Base-by-base conservation (phyloP, 1,140 invertebrate genomes). In the Panagrolaimus sp. region DNA sequence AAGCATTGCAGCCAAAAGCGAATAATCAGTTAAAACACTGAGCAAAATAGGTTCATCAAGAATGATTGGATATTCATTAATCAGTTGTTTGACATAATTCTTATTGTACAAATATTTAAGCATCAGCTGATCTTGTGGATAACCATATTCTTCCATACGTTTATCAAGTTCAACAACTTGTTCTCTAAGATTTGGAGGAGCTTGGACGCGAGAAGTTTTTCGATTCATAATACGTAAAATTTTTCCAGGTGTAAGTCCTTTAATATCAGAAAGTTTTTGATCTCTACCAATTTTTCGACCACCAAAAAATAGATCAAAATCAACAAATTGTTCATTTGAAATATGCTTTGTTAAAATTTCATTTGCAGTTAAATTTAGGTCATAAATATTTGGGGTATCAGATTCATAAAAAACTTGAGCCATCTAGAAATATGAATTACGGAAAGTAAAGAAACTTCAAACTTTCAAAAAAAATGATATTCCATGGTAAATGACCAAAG, bases 61-160 rank as follows among this genome's bases (percentile, higher is more conserved):
- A 16, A 66, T 57, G 65, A 66, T 66, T n/a, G 27, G 65, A n/a
- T 65, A 38, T 27, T 20, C 51, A 11, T 57, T 57, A 16, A 57
- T 20, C 9, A 57, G 51, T 20, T 57, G 20, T 27, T 57, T 20
- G 51, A 57, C 20, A 27, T 57, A 57, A 57, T 57, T 27, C 51
- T 57, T 57, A 20, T 57, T 57, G 20, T 11, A 44, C 7, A 66
- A 5, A 42, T n/a, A 20, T 2, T 13, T 16, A 20, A 62, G 11
- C 1, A 31, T 20, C 7, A 65, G 9, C 14, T 11, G 23, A 9
- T 65, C 62, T 65, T 45, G n/a, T n/a, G 14, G 25, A 20, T 20
- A 11, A 43, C 14, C 16, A 20, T 66, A 43, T 16, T 53, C 68
- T 38, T 20, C 23, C 11, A 46, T 68, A 14, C 23, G 31, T 27